Percentiles rank a stretch among this genome's conserved stretches.
Evolutionary conservation across 2,888 invertebrate genomes (phyloP).

Genomic region (Platynereis dumerilii): DNA sequence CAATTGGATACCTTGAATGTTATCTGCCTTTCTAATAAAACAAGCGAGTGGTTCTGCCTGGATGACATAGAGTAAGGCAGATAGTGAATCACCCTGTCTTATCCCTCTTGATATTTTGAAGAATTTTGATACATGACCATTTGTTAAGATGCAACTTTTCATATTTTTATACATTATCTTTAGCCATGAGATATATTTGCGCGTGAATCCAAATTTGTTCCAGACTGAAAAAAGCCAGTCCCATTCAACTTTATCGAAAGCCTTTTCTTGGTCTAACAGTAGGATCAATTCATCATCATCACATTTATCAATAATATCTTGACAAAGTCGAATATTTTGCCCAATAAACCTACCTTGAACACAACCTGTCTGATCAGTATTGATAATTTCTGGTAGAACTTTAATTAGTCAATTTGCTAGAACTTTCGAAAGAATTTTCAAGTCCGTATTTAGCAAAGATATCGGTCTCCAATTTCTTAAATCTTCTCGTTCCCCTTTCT

Average conservation of each 20-base stretch:
- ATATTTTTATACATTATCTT: no score
- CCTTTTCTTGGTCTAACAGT: no score
- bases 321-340: neutral
- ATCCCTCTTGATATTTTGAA: neutral
- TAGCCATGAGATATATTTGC: no score
- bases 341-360: constrained; percentile 3
- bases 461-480: no score
- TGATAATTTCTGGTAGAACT: no score
- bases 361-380: no score
- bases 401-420: no score
- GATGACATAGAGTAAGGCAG: neutral
- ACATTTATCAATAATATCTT: constrained; percentile 5
- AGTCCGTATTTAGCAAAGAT: neutral
- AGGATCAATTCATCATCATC: no score
- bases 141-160: constrained; percentile 1
- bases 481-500: no score
- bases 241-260: neutral
- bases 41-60: neutral
- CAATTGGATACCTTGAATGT: no score
- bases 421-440: no score
- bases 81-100: constrained; percentile 1
- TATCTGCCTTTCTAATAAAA: no score
- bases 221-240: neutral
- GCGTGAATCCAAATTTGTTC: neutral
- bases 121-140: neutral